A percentile compares a stretch with the other conserved stretches of the same genome.
These are phyloP conservation scores for Mesembrinibis cayennensis DNA, from an alignment of 2,113 vertebrate genomes.

Conservation along the genomic window DNA sequence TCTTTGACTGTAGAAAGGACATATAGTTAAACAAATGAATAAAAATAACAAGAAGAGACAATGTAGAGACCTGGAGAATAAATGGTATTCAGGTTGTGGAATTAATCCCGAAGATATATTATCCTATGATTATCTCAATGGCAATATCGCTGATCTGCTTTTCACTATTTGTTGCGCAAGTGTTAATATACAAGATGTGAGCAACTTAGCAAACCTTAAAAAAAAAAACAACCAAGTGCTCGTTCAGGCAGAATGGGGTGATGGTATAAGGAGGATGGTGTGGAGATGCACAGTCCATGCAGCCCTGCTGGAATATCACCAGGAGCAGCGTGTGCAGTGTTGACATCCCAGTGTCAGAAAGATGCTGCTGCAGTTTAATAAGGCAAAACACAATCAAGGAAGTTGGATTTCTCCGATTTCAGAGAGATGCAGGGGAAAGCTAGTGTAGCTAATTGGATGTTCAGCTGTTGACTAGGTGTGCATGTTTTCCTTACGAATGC, in stretches of 20 bases:
- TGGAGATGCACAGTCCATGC: not conserved
- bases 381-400: not conserved
- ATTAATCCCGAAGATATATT: not conserved
- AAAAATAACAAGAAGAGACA: not conserved
- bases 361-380: not conserved
- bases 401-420: not conserved
- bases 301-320: not conserved
- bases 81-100: not conserved
- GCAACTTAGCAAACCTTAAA: not conserved
- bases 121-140: not conserved
- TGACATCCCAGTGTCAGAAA: not conserved
- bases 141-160: not conserved
- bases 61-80: not conserved
- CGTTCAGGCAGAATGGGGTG: not conserved
- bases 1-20: not conserved
- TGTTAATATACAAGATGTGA: not conserved
- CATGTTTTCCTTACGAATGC: not conserved
- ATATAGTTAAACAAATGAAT: not conserved
- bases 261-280: not conserved
- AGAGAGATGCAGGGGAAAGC: not conserved
- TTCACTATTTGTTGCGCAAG: not conserved
- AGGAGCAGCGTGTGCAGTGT: accelerated
- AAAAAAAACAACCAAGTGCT: accelerated
- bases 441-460: not conserved
- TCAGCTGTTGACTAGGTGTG: not conserved